Evolutionary conservation across 2,888 invertebrate species (phyloP), one percentile per base, ranked within the genome.

Genomic region (Ectemnius cavifrons): DNA sequence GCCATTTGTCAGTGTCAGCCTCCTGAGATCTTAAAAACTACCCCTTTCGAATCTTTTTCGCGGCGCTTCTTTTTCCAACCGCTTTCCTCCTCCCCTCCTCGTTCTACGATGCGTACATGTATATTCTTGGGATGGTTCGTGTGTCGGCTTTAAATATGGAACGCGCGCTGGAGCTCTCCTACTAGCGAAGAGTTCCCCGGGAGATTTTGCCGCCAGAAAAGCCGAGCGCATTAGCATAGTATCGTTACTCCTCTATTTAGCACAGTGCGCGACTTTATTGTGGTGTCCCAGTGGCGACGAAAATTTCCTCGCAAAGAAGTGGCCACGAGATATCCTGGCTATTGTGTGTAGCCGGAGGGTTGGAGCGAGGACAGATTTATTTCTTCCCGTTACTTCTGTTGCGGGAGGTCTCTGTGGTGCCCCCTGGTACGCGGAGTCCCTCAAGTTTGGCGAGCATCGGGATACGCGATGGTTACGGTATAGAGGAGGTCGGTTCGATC

Each of bases 1-100:
- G 82, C 83, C 86, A 87, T 87, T 87, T 85, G 85, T 87, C 87
- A 86, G 77, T 84, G 87, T 86, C 87, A 77, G 62, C 77, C 74
- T 75, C 82, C 71, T 67, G 73, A 76, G 77, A 82, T 80, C 80
- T 85, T 80, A 82, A 85, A 85, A 86, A 84, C 80, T 81, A 68
- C 59, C 49, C 66, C 67, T 62, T 67, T 67, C 63, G 47, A 18
- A 16, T 45, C 49, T 60, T 60, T 28, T 60, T 60, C 67, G 37
- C 61, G 57, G 8, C 27, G 27, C 47, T 23, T 52, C 59, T 73
- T 52, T 62, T 13, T 58, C 60, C 60, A 3, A 13, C n/a, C 18
- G 14, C 23, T 8, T 1, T 18, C 60, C 59, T 27, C 4, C 11
- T 57, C 20, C 23, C 6, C 57, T 18, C 20, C 18, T 18, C 20